phyloP scores from a whole-genome alignment of 2,888 invertebrate species.

The Belgica antarctica region DNA sequence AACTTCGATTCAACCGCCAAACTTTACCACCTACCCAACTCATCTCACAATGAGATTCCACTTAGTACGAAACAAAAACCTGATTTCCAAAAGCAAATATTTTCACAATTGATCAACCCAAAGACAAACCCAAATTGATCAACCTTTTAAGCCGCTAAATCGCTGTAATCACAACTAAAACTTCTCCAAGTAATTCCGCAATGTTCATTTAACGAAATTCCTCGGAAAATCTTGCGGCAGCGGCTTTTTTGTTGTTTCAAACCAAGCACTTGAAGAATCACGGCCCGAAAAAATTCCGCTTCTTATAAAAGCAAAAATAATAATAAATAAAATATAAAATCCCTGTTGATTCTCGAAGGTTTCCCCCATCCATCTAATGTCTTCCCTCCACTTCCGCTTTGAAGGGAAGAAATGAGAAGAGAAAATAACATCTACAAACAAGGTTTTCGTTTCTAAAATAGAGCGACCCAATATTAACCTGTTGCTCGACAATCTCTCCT shows the following conservation, averaged over 20 bases:
- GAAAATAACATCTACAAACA: constrained; percentile 42
- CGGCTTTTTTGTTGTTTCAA: no score
- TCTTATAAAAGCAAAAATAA: constrained; percentile 2
- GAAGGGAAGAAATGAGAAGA: constrained; percentile 15
- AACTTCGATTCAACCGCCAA: no score
- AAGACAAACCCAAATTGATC: no score
- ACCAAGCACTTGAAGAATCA: background rate
- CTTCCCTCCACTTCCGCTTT: background rate
- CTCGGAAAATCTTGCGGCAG: no score
- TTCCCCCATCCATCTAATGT: background rate
- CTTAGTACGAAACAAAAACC: no score
- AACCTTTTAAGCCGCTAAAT: no score
- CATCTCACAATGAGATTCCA: no score
- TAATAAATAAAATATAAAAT: constrained; percentile 33
- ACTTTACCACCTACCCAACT: no score
- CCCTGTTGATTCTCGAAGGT: constrained; percentile 32
- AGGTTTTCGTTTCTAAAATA: constrained; percentile 37
- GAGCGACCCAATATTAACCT: constrained; percentile 39
- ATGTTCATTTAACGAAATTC: background rate
- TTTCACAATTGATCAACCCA: no score
- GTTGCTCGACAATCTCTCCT: constrained; percentile 32
- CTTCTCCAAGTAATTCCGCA: background rate
- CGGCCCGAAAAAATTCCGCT: no score
- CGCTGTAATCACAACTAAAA: background rate
- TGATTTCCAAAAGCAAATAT: no score